Evolutionary conservation across 2,797 vertebrate genomes (phyloP), one percentile per base, ranked within the genome.

Genomic region (Peromyscus eremicus): DNA sequence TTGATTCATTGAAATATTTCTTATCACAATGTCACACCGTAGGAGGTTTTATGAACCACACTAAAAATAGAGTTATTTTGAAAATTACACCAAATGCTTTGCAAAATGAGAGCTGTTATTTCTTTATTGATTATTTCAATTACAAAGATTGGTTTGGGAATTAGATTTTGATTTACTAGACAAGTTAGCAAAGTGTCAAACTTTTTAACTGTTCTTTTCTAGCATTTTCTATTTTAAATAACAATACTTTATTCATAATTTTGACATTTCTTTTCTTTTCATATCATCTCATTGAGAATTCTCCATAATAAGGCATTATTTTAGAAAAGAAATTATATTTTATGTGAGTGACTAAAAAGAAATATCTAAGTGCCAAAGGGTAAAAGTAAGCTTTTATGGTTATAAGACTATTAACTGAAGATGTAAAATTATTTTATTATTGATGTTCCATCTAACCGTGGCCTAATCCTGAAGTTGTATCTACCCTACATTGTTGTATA

Each of bases 201-300:
- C 55, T 40, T 95, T 75, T 46, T 43, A 94, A 94, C 40, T 89
- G 2, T 12, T 92, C 70, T 96, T 94, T 91, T 82, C 52, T 64
- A 92, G 46, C 75, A 55, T 84, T 95, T 95, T 92, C 25, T 81
- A 6, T 29, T 94, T 96, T 80, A 52, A 83, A 89, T 90, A 97
- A 66, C 21, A 91, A 91, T 91, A 37, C 52, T 94, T 94, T 93
- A 68, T 91, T 94, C 85, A 89, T 60, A 93, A 77, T 96, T 91
- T n/a, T 94, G 60, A 83, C 71, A 75, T 92, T 95, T 88, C 6
- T 90, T 95, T 97, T 93, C 80, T 95, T 43, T 86, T 95, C 62
- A 84, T 75, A 95, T 90, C 27, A 57, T 94, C 32, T 89, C 57
- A 84, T 49, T 73, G 52, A 92, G 92, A 96, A 75, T 92, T 93